Base-by-base conservation (phyloP, 2,888 invertebrate genomes). In the Aphidius colemani region DNA sequence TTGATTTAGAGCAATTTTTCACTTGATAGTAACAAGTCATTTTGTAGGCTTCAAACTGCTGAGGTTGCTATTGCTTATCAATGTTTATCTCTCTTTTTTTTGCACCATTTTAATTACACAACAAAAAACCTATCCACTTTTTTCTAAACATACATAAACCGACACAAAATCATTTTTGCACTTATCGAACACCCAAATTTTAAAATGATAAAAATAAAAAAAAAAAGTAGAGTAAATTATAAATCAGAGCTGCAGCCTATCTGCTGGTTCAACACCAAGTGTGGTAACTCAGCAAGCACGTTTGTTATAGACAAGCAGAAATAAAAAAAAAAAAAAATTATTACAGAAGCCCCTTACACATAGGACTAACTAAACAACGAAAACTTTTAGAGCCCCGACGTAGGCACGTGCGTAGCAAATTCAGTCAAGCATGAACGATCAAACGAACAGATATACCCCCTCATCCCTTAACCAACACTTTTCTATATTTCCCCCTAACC, bases 341-440 rank as follows among this genome's bases (percentile, higher is more conserved):
- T 30, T 30, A 30, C 30, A 51, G 64, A 60, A 64, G 56, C 60
- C 64, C 64, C 64, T 60, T 45, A 43, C 13, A 44, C 44, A 45
- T 43, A 59, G 50, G 13, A 18, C 43, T 11, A n/a, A n/a, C n/a
- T n/a, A n/a, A 44, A 57, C 18, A 57, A 57, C 44, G 18, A 9
- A 30, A 59, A 55, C 30, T 55, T 30, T 49, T 53, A n/a, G 48
- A 50, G 49, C 50, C 50, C 49, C 13, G 53, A 49, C 50, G 60
- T 57, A 57, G 57, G 60, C 64, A 64, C 64, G 64, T 64, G 64
- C 64, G 56, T 60, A 45, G 56, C 50, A 56, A 64, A 60, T 64
- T 56, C 64, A 57, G 11, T 10, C 51, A 56, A 50, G 41, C 49
- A 39, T 18, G 39, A 43, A 53, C 18, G 44, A 18, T 48, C 43